These are phyloP conservation scores for Peromyscus leucopus DNA, from an alignment of 2,113 vertebrate genomes.

Conservation along the genomic window DNA sequence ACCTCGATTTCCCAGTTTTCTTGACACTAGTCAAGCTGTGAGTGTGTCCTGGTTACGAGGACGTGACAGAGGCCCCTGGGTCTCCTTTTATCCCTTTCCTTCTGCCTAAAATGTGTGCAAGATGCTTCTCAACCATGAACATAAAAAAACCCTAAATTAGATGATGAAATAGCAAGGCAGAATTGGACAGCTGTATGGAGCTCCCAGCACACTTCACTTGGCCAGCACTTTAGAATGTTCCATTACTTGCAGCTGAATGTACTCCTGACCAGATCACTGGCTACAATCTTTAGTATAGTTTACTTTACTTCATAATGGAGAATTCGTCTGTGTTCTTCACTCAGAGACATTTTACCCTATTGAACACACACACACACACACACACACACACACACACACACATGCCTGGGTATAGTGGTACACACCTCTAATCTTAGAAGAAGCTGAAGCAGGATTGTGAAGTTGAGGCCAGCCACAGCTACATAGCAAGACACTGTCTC, in stretches of 20 bases:
- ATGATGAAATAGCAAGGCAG: not conserved
- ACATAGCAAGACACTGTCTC: not conserved
- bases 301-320: not conserved
- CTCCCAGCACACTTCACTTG: not conserved
- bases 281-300: not conserved
- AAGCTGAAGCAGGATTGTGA: not conserved
- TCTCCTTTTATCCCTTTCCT: not conserved
- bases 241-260: constrained; percentile 19
- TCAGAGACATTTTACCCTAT: not conserved
- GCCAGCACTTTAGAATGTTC: not conserved
- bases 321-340: not conserved
- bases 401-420: not conserved
- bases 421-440: not conserved
- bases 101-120: not conserved
- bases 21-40: not conserved
- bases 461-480: not conserved
- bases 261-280: not conserved
- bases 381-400: too few relatives aligned
- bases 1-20: not conserved
- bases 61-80: not conserved
- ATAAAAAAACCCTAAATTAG: not conserved
- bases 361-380: not conserved
- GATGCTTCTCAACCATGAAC: not conserved
- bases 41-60: not conserved
- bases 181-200: not conserved